phyloP scores from a whole-genome alignment of 37 sponge, comb jelly and placozoan genomes.

The Haliclona indistincta region DNA sequence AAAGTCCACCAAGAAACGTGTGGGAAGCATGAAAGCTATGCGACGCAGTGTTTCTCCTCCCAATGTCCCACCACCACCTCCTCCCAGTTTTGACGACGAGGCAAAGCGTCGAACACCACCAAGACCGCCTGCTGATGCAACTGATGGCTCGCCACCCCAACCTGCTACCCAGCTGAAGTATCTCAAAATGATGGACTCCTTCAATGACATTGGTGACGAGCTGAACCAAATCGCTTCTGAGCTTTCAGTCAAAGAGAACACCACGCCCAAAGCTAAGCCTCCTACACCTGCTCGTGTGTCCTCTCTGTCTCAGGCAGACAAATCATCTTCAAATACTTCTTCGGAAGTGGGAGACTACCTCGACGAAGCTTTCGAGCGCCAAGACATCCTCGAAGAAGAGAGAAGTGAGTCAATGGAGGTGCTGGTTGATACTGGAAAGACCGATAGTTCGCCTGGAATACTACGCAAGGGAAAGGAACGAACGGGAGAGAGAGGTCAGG shows the following conservation, averaged over 20 bases:
- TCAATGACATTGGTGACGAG: background rate
- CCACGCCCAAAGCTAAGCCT: background rate
- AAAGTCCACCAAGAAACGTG: background rate
- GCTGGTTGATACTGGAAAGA: background rate
- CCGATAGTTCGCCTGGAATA: background rate
- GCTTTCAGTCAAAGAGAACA: background rate
- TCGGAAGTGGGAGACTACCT: background rate
- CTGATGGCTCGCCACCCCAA: too few species aligned
- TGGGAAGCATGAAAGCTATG: slow-evolving; percentile 14
- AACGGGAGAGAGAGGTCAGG: background rate
- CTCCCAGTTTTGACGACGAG: slow-evolving; percentile 5
- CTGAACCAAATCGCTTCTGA: background rate
- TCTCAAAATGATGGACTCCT: background rate
- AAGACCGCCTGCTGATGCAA: background rate
- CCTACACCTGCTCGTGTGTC: background rate
- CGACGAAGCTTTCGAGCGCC: background rate
- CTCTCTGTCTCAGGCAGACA: background rate
- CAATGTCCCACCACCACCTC: slow-evolving; percentile 58
- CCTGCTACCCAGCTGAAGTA: too few species aligned
- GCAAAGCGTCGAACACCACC: background rate
- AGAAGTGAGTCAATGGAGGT: background rate
- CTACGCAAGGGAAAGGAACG: background rate
- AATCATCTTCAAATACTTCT: background rate
- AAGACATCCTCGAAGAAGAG: background rate
- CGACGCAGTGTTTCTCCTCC: slow-evolving; percentile 62